Conservation (phyloP, 1,140 invertebrate species). For the Chrysoperla carnea region DNA sequence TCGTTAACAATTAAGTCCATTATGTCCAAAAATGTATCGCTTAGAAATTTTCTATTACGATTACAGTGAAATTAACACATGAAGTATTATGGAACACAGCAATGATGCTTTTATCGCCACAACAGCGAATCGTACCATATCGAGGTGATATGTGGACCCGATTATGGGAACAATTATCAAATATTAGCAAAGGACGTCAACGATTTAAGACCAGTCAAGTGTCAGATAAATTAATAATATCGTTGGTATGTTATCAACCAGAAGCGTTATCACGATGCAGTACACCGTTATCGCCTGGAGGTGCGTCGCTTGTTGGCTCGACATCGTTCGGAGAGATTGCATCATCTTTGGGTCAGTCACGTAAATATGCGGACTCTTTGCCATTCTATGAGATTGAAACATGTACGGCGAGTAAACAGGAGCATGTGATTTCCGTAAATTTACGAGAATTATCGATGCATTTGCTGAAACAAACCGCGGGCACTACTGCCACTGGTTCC, state of each 20-base stretch:
- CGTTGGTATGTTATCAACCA: constrained; percentile 66
- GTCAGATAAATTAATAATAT: constrained; percentile 54
- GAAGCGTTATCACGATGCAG: constrained; percentile 67
- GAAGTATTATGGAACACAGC: constrained; percentile 60
- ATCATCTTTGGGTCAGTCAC: constrained; percentile 17
- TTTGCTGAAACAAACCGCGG: constrained; percentile 45
- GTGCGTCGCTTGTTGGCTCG: constrained; percentile 22
- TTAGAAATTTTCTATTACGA: constrained; percentile 8
- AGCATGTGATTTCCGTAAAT: constrained; percentile 73
- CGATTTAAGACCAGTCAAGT: constrained; percentile 50
- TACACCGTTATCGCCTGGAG: constrained; percentile 60
- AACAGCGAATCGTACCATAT: constrained; percentile 61
- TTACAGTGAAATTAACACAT: constrained; percentile 25
- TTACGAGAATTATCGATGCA: constrained; percentile 66
- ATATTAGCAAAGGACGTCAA: constrained; percentile 31
- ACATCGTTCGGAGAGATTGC: constrained; percentile 29
- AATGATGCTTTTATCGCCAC: constrained; percentile 63
- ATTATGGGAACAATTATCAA: constrained; percentile 50
- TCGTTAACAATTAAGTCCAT: too few relatives aligned
- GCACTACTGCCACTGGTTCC: constrained; percentile 24
- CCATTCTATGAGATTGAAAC: constrained; percentile 71
- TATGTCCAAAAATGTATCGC: constrained; percentile 21
- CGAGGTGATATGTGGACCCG: constrained; percentile 64
- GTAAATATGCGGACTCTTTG: constrained; percentile 29
- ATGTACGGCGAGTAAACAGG: constrained; percentile 70